Evolutionary conservation across 2,797 vertebrate genomes (phyloP).

Genomic region (Balearica regulorum): DNA sequence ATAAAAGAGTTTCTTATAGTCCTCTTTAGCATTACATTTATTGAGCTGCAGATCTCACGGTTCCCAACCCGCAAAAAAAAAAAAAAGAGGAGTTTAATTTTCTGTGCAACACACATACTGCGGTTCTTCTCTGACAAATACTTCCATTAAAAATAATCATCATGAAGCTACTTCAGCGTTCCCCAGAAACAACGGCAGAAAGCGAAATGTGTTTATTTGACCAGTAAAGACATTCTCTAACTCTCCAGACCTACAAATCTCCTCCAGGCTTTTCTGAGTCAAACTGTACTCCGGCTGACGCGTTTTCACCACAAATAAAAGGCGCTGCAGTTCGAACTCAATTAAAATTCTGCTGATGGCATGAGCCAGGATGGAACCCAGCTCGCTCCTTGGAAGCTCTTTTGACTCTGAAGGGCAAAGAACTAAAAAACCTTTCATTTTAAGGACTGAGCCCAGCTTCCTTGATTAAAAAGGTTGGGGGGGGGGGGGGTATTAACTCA

Average conservation of each 20-base stretch:
- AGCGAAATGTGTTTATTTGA: neutral
- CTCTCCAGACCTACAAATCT: neutral
- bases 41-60: neutral
- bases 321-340: neutral
- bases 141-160: neutral
- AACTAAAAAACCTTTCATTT: neutral
- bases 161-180: neutral
- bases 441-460: neutral
- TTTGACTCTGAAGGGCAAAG: neutral
- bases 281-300: neutral
- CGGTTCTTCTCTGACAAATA: neutral
- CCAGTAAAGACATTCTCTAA: neutral
- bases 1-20: neutral
- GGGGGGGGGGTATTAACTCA: neutral
- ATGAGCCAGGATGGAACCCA: neutral
- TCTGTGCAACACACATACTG: neutral
- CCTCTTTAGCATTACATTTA: neutral
- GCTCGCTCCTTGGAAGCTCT: neutral
- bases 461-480: neutral
- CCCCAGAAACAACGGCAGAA: neutral
- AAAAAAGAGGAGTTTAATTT: neutral
- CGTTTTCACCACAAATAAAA: neutral
- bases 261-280: neutral
- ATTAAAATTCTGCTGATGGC: slow-evolving; percentile 43
- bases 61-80: neutral